phyloP scores from a whole-genome alignment of 2,113 vertebrate genomes.

The Xiphophorus hellerii region DNA sequence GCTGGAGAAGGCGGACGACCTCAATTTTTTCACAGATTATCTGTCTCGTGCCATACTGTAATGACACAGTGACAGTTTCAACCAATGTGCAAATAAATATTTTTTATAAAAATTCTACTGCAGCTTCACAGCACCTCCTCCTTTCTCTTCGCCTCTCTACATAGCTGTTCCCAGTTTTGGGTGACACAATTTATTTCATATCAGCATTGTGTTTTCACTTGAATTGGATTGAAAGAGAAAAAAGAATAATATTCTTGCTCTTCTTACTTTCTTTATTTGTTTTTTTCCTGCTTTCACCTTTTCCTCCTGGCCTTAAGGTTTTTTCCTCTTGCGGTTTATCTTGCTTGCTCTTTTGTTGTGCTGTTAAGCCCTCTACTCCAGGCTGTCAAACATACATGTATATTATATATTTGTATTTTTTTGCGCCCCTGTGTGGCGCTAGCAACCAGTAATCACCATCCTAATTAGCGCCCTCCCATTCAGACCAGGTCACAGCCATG shows the following conservation, averaged over 20 bases:
- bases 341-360: slow-evolving; percentile 1
- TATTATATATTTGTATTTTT: slow-evolving; percentile 10
- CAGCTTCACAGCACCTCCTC: not conserved
- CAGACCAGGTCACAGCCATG: slow-evolving; percentile 56
- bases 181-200: not conserved
- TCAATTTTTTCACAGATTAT: no score
- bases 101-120: no score
- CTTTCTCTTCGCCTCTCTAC: not conserved
- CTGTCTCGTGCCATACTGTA: no score
- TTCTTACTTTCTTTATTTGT: not conserved
- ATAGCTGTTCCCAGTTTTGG: slow-evolving; percentile 13
- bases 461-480: slow-evolving; percentile 61
- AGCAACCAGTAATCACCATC: slow-evolving; percentile 60
- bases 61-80: no score
- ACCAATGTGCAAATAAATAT: no score
- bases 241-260: not conserved
- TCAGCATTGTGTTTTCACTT: slow-evolving; percentile 5
- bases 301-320: not conserved
- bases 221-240: not conserved
- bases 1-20: no score
- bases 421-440: slow-evolving; percentile 27
- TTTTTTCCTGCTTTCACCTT: not conserved
- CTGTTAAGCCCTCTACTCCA: slow-evolving; percentile 31
- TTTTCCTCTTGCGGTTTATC: not conserved
- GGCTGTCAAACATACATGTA: slow-evolving; percentile 8